These are phyloP conservation scores for Drosophila aldrichi DNA, from an alignment of 2,888 invertebrate genomes.

Conservation along the genomic window DNA sequence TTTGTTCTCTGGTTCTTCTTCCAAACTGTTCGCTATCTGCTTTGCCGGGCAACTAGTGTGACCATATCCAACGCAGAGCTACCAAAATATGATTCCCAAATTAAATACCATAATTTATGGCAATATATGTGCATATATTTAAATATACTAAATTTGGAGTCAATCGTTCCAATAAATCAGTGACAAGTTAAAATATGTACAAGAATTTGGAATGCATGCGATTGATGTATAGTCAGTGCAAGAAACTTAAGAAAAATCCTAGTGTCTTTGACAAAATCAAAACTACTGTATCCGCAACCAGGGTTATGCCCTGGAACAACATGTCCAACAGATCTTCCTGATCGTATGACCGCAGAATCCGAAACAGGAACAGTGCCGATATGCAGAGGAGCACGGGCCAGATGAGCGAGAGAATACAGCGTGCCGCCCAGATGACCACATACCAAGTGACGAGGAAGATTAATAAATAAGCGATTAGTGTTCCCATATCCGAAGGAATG, in stretches of 20 bases:
- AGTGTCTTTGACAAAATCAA: background rate
- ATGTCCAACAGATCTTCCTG: conserved; percentile 24
- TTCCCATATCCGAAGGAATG: conserved; percentile 60
- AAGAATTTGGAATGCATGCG: conserved; percentile 13
- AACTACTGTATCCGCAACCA: conserved; percentile 13
- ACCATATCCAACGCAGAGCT: conserved; percentile 18
- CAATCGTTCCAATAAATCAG: background rate
- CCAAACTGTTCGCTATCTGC: background rate
- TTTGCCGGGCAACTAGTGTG: conserved; percentile 39
- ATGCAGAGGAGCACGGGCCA: conserved; percentile 70
- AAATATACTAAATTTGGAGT: conserved; percentile 6
- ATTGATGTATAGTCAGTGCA: background rate
- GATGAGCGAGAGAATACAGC: conserved; percentile 70
- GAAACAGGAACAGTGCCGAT: conserved; percentile 52
- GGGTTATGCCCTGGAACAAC: background rate
- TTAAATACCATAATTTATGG: conserved; percentile 9
- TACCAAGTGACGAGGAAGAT: conserved; percentile 75
- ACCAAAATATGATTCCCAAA: background rate
- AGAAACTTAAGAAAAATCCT: background rate
- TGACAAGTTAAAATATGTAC: conserved; percentile 1
- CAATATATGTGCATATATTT: conserved; percentile 1
- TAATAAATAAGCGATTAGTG: conserved; percentile 65
- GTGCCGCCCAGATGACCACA: conserved; percentile 58
- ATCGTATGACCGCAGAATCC: conserved; percentile 19
- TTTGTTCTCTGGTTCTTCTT: background rate